Base-by-base conservation (phyloP, 2,113 vertebrate genomes). In the Cettia cetti region DNA sequence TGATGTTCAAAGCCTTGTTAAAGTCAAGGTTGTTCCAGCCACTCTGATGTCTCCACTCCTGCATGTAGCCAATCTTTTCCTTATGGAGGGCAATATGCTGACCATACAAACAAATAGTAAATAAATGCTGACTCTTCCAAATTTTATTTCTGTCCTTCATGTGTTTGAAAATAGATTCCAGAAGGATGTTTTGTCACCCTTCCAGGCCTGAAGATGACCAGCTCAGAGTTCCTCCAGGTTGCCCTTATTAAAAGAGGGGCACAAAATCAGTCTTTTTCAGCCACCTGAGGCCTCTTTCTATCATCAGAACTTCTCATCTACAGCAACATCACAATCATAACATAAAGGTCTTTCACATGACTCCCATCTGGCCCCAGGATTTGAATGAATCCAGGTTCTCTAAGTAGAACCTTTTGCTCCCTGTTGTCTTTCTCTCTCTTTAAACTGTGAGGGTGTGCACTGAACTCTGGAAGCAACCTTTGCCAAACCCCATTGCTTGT, bases 181-280 rank as follows among this genome's bases (percentile, higher is more conserved):
- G 77, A 81, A 60, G 33, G 63, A 56, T 33, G 10, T 56, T 59
- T 31, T 33, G 3, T 42, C 39, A 57, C 19, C 11, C 20, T 70
- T 79, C 31, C 52, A 53, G 30, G 54, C 5, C 13, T 49, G 37
- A 72, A 57, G 31, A 27, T 18, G 13, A 65, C 11, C 16, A 27
- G 10, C 9, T 27, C 7, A 17, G 15, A 27, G n/a, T 26, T 8
- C 4, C 11, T 21, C 7, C 8, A 56, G 4, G 6, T 1, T 71
- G 23, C 33, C 31, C 45, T 71, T 59, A 27, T 11, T 84, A 47
- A 42, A 80, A 56, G 6, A 31, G 1, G 3, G 6, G 27, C 15
- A 78, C 7, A 78, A 5, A 9, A 42, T 33, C 28, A 89, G 42
- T 28, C 6, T n/a, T 69, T 64, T 71, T 16, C 59, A 65, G 45